Base-by-base conservation (phyloP, 30 jellyfish, hydroid and myxozoan species). In the Rhopilema esculentum region DNA sequence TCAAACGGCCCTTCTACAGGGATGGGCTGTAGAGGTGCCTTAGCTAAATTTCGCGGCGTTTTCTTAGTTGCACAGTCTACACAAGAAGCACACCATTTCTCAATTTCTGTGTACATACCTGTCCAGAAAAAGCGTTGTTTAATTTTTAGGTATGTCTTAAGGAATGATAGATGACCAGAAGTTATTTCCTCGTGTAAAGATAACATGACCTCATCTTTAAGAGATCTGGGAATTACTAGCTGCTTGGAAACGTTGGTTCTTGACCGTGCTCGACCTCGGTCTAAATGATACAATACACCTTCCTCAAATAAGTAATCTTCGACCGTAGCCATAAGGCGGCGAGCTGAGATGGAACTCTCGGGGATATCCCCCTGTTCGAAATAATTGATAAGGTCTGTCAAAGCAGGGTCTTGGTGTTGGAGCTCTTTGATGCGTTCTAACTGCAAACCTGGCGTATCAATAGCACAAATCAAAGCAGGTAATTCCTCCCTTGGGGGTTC, bases 1-100 rank as follows among this genome's bases (percentile, higher is more conserved):
- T 80, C 92, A 51, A 80, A 89, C 21, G 93, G 79, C 8, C 89
- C 85, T 27, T 79, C 92, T 0, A 73, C 97, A 18, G 97, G 97
- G 21, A 89, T 77, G 0, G 93, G 97, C 63, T 63, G 89, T 28
- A 89, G 68, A 7, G 91, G 96, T 66, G 91, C 84, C 40, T 73
- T 73, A 31, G 84, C 20, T 29, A 32, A 27, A 32, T 62, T 61
- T 16, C 80, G 79, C 16, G 76, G 69, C 24, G 79, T 26, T 51
- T 32, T 66, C 80, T 85, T 57, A 26, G 76, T 40, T 2, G 57
- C 57, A 77, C 90, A 86, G 30, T 75, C 95, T 19, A 86, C 95
- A 48, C 89, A 86, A 1, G 95, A 63, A 77, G 84, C 85, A 57
- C 84, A 75, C 95, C 84, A 86, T 48, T 86, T 75, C 30, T 66